A percentile compares a stretch with the other conserved stretches of the same genome.
phyloP scores from a whole-genome alignment of 2,797 vertebrate genomes.

The Poecilia picta region DNA sequence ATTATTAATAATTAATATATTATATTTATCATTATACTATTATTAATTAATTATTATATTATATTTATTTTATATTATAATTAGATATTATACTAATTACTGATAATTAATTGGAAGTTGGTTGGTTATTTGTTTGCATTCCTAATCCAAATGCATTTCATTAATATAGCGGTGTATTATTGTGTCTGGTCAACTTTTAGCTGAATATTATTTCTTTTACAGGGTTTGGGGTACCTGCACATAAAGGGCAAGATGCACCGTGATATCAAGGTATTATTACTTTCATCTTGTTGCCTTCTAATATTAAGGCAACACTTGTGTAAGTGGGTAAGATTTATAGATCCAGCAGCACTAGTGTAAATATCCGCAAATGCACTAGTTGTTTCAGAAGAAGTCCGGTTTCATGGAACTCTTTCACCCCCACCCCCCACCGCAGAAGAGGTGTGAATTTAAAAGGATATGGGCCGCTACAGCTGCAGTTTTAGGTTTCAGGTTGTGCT shows the following conservation, averaged over 20 bases:
- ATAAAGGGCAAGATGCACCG: slow-evolving; percentile 97
- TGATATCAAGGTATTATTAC: slow-evolving; percentile 91
- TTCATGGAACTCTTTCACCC: background rate
- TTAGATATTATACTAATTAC: no score
- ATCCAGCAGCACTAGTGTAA: background rate
- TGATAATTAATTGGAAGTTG: no score
- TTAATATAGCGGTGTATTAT: background rate
- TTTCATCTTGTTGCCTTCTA: background rate
- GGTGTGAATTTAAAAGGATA: slow-evolving; percentile 8
- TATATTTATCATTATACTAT: no score
- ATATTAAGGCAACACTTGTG: background rate
- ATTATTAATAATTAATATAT: no score
- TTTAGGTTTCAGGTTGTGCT: slow-evolving; percentile 26
- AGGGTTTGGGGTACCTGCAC: slow-evolving; percentile 97
- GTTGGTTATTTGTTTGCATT: no score
- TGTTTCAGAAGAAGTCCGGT: background rate
- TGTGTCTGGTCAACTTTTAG: background rate
- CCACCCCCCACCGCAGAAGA: background rate
- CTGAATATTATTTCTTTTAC: slow-evolving; percentile 21
- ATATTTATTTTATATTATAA: no score
- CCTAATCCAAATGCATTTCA: background rate
- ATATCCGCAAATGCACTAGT: background rate
- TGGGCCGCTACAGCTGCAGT: slow-evolving; percentile 28
- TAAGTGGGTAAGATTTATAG: background rate
- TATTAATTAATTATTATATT: no score